phyloP scores from a whole-genome alignment of 1,140 invertebrate genomes.

The Listronotus bonariensis region DNA sequence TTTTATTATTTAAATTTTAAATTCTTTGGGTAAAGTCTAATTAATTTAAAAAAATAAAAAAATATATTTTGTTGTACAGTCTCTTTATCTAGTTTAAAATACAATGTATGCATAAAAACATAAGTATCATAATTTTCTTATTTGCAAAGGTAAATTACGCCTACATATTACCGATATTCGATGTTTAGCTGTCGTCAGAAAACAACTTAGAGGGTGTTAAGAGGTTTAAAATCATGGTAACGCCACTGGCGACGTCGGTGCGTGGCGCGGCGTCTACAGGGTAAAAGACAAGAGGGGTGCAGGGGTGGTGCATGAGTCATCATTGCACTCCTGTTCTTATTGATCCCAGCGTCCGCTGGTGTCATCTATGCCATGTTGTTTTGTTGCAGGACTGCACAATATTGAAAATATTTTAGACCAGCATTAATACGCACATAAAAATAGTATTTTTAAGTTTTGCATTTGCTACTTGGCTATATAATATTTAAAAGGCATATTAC shows the following conservation, averaged over 20 bases:
- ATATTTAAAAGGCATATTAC: too few species aligned
- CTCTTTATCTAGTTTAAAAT: too few species aligned
- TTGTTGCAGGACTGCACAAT: constrained; percentile 34
- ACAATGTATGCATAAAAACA: too few species aligned
- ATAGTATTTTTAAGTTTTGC: too few species aligned
- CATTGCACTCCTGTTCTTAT: constrained; percentile 49
- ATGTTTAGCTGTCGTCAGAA: background rate
- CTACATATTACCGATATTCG: background rate
- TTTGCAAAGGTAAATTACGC: too few species aligned
- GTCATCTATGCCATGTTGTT: constrained; percentile 33
- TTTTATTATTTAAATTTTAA: too few species aligned
- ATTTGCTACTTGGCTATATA: too few species aligned
- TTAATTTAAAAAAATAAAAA: too few species aligned
- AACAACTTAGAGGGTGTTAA: background rate
- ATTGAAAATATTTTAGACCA: constrained; percentile 24
- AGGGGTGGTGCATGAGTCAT: constrained; percentile 48
- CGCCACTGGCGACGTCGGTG: constrained; percentile 27
- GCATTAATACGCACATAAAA: too few species aligned
- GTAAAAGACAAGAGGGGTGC: constrained; percentile 38
- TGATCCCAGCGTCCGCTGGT: constrained; percentile 49
- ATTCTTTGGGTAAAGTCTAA: too few species aligned
- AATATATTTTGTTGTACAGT: too few species aligned
- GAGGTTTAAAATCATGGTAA: constrained; percentile 17
- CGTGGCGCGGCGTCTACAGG: constrained; percentile 34
- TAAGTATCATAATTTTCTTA: too few species aligned